Percentiles rank a stretch among this genome's conserved stretches.
Evolutionary conservation across 2,113 vertebrate genomes (phyloP).

Genomic region (Corynorhinus townsendii): DNA sequence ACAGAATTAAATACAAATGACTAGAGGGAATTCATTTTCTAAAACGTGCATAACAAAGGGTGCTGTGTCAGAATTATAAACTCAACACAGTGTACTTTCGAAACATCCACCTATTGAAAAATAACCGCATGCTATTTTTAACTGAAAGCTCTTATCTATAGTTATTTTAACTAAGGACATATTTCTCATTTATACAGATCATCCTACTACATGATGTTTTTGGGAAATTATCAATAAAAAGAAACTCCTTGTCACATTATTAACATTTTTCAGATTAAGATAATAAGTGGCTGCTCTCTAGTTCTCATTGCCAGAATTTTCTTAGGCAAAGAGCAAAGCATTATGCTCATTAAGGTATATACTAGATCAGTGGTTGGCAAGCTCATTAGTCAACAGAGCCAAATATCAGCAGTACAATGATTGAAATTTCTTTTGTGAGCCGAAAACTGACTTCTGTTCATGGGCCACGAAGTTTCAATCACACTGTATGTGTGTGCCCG

Average conservation of each 20-base stretch:
- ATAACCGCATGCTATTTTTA: background rate
- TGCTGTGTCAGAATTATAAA: background rate
- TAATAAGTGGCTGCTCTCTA: background rate
- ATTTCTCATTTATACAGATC: background rate
- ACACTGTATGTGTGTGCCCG: no score
- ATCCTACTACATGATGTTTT: background rate
- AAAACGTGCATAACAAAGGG: background rate
- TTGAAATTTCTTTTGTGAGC: no score
- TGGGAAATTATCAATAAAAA: background rate
- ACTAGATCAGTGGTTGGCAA: background rate
- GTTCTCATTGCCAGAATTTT: background rate
- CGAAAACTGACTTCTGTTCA: no score
- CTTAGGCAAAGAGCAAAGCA: background rate
- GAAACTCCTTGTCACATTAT: background rate
- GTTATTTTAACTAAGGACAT: background rate
- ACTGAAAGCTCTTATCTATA: background rate
- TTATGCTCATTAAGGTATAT: background rate
- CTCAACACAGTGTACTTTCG: background rate
- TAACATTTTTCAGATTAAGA: background rate
- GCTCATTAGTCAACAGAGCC: no score
- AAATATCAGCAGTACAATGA: no score
- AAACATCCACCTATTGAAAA: background rate
- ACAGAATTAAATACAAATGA: conserved; percentile 26
- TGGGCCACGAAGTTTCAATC: no score
- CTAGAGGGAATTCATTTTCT: conserved; percentile 11